These are phyloP conservation scores for Tinamus major DNA, from an alignment of 2,797 vertebrate species.

Conservation along the genomic window DNA sequence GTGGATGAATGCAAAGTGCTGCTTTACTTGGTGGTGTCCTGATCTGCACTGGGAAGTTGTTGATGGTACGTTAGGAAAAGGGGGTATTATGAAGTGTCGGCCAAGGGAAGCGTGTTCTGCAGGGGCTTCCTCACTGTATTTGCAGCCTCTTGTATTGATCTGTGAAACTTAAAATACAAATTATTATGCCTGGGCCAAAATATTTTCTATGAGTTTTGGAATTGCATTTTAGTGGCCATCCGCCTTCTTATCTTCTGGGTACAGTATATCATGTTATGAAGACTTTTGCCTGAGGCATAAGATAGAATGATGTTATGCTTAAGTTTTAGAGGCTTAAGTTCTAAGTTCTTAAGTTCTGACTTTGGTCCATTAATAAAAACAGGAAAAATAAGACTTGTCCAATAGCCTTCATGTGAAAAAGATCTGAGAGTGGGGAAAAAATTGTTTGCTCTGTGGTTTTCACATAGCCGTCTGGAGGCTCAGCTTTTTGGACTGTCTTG, in stretches of 20 bases:
- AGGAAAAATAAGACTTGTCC: slow-evolving; percentile 30
- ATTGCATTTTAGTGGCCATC: neutral
- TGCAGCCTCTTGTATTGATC: neutral
- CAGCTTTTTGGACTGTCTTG: neutral
- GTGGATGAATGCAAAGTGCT: slow-evolving; percentile 53
- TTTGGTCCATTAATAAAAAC: slow-evolving; percentile 37
- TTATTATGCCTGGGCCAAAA: neutral
- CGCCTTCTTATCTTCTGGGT: neutral
- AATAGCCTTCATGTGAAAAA: neutral
- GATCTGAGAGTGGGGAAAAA: neutral
- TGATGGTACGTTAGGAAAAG: slow-evolving; percentile 34
- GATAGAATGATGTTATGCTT: neutral
- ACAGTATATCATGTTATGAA: rapidly evolving
- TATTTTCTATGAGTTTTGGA: neutral
- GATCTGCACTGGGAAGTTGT: slow-evolving; percentile 23
- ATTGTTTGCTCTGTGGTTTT: slow-evolving; percentile 32
- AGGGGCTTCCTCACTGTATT: neutral
- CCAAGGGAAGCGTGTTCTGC: neutral
- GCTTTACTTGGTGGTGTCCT: slow-evolving; percentile 34
- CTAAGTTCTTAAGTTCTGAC: neutral
- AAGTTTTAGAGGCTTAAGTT: neutral
- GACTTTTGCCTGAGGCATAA: neutral
- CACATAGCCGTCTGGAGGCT: slow-evolving; percentile 9
- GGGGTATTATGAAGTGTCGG: neutral
- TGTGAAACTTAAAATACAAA: neutral